These are phyloP conservation scores for Nezara viridula DNA, from an alignment of 2,888 invertebrate genomes.

Conservation along the genomic window DNA sequence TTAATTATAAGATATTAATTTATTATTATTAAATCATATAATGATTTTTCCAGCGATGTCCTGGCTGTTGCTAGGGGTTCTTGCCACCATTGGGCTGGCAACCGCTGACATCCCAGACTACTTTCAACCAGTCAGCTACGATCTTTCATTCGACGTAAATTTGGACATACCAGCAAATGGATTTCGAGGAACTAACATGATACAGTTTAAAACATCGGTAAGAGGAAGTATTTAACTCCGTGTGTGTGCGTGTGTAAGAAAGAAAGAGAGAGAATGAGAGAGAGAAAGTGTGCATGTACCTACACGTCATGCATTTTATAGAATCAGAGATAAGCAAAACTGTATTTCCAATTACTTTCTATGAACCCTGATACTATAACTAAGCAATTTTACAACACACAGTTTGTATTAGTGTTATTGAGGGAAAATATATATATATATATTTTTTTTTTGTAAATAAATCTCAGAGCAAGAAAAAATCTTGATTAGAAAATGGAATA, in stretches of 20 bases:
- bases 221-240: neutral
- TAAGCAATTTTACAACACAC: too few relatives aligned
- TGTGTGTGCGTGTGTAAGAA: neutral
- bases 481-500: too few relatives aligned
- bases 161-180: neutral
- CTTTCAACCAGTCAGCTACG: neutral
- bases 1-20: neutral
- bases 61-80: conserved; percentile 15
- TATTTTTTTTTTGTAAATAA: too few relatives aligned
- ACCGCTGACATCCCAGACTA: neutral
- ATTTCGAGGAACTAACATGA: neutral
- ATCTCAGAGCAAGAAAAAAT: too few relatives aligned
- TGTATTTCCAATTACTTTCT: too few relatives aligned
- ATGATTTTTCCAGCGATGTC: neutral
- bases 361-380: too few relatives aligned
- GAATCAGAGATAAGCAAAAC: neutral
- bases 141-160: neutral
- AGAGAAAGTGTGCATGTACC: neutral
- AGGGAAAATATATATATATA: too few relatives aligned
- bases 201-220: neutral
- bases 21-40: neutral
- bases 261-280: neutral
- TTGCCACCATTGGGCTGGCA: neutral
- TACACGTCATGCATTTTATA: neutral
- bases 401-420: too few relatives aligned